phyloP scores from a whole-genome alignment of 2,888 invertebrate species.

The Lasioglossum malachurum region DNA sequence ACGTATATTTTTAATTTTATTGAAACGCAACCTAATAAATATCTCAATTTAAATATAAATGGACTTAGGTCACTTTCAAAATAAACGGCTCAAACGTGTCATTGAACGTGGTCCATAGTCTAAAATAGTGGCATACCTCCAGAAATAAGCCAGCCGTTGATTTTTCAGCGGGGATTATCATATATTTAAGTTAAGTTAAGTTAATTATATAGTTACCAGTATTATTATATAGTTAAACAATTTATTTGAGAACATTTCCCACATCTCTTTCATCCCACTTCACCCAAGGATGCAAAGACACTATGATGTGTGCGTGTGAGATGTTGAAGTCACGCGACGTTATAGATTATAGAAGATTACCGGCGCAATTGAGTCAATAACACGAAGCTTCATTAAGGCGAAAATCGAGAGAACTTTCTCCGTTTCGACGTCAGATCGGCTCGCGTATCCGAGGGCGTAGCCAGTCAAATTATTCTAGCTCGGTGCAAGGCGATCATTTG shows the following conservation, averaged over 20 bases:
- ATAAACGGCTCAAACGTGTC: background rate
- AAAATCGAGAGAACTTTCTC: conserved; percentile 37
- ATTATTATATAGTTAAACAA: no score
- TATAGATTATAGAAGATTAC: conserved; percentile 1
- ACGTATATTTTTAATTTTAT: background rate
- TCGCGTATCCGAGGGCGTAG: conserved; percentile 9
- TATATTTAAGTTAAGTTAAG: no score
- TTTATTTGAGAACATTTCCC: no score
- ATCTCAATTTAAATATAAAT: background rate
- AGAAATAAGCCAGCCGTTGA: no score
- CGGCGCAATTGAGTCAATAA: background rate
- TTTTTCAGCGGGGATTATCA: no score
- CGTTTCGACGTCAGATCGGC: conserved; percentile 2
- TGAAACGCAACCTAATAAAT: background rate
- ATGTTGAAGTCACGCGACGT: background rate
- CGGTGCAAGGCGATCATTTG: conserved; percentile 29
- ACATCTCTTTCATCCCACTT: background rate
- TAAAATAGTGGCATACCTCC: no score
- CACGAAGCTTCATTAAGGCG: background rate
- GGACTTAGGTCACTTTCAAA: background rate
- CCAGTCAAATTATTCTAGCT: conserved; percentile 34
- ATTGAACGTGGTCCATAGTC: no score
- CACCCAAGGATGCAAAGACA: background rate
- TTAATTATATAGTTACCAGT: no score
- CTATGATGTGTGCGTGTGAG: background rate